phyloP scores from a whole-genome alignment of 2,113 vertebrate genomes.

The Cryptoleucopteryx plumbea region DNA sequence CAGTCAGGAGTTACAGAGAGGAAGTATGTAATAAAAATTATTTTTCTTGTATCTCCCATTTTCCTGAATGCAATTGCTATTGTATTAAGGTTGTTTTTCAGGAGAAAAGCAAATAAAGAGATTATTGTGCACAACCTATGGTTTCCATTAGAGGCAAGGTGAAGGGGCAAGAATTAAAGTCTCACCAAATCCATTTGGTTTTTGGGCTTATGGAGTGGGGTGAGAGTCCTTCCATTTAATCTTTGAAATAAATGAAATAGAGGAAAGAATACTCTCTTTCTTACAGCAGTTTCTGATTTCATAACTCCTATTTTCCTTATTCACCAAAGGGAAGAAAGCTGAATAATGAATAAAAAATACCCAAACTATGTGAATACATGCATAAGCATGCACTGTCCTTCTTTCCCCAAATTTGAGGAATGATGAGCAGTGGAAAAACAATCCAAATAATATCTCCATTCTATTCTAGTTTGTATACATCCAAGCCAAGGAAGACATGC shows the following conservation, averaged over 20 bases:
- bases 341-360: neutral
- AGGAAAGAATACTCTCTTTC: neutral
- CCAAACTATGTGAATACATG: neutral
- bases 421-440: neutral
- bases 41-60: neutral
- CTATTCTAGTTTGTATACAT: neutral
- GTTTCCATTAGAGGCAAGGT: neutral
- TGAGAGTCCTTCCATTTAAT: neutral
- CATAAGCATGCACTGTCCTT: neutral
- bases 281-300: neutral
- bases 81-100: neutral
- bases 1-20: neutral
- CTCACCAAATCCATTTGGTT: neutral
- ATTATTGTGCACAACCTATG: neutral
- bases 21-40: fast-evolving
- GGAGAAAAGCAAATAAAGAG: neutral
- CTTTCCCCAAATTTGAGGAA: neutral
- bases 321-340: neutral
- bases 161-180: neutral
- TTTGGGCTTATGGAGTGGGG: neutral
- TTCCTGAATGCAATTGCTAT: neutral
- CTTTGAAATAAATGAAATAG: neutral
- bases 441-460: neutral
- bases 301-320: neutral
- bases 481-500: neutral